These are phyloP conservation scores for Hemicentrotus pulcherrimus DNA, from an alignment of 35 echinoderm and acorn worm genomes.

Conservation along the genomic window DNA sequence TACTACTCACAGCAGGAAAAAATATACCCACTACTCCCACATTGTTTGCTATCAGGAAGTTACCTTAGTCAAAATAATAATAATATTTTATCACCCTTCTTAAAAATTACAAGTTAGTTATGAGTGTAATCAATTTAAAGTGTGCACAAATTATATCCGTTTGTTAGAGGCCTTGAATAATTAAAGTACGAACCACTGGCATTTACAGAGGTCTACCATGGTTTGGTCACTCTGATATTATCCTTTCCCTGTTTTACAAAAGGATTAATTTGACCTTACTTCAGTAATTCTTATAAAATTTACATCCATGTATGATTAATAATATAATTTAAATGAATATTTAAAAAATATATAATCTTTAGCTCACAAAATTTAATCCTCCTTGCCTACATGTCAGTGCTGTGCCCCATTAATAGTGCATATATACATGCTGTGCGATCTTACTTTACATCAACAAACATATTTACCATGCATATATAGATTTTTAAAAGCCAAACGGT, in stretches of 20 bases:
- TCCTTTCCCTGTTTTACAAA: background rate
- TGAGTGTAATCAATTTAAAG: too few relatives aligned
- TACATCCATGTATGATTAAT: background rate
- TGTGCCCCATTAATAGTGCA: background rate
- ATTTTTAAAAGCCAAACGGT: background rate
- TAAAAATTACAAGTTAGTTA: background rate
- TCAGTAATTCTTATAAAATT: too few relatives aligned
- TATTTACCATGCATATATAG: background rate
- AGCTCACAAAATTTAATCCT: background rate
- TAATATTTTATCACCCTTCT: background rate
- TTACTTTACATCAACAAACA: background rate
- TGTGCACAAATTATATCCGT: too few relatives aligned
- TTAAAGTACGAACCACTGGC: background rate
- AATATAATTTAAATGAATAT: too few relatives aligned
- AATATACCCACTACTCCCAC: background rate
- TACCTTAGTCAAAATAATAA: background rate
- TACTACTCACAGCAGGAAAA: too few relatives aligned
- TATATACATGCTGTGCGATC: background rate
- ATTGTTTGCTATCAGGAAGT: background rate
- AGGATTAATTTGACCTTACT: too few relatives aligned
- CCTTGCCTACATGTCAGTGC: background rate
- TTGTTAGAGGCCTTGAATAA: background rate
- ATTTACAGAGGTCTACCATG: background rate
- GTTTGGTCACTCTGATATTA: background rate
- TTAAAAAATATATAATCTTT: background rate